These are phyloP conservation scores for Paguma larvata DNA, from an alignment of 2,797 vertebrate genomes.

Conservation along the genomic window DNA sequence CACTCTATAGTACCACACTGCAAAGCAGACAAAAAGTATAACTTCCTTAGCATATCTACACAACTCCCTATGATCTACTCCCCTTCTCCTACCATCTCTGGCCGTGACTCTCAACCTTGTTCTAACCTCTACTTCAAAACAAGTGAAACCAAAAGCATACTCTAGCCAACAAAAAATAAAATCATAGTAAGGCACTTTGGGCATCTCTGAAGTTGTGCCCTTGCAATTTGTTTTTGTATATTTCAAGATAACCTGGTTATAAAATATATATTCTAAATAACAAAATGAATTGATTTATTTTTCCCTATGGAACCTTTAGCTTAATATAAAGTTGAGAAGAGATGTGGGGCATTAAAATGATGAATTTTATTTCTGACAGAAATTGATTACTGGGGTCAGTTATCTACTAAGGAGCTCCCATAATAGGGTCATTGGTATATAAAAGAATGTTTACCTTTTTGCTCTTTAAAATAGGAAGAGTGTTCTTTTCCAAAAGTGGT, in stretches of 20 bases:
- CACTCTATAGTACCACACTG: neutral
- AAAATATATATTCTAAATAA: slow-evolving; percentile 38
- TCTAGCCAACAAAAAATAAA: slow-evolving; percentile 17
- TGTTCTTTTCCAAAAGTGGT: neutral
- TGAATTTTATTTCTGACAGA: neutral
- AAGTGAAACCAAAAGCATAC: neutral
- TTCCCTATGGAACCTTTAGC: neutral
- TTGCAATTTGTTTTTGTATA: neutral
- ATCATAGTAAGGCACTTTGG: neutral
- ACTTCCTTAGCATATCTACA: neutral
- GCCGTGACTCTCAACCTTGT: neutral
- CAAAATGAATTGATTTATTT: neutral
- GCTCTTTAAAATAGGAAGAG: neutral
- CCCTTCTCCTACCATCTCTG: neutral
- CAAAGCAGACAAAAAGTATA: neutral
- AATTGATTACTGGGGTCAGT: neutral
- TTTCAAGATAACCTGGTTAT: neutral
- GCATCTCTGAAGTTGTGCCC: neutral
- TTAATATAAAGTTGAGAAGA: neutral
- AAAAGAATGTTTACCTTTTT: slow-evolving; percentile 1
- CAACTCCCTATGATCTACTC: neutral
- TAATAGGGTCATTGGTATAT: neutral
- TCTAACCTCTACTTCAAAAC: neutral
- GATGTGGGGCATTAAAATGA: neutral
- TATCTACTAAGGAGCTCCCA: neutral